A percentile compares a stretch with the other conserved stretches of the same genome.
These are phyloP conservation scores for Colletes latitarsis DNA, from an alignment of 1,140 invertebrate species.

Conservation along the genomic window DNA sequence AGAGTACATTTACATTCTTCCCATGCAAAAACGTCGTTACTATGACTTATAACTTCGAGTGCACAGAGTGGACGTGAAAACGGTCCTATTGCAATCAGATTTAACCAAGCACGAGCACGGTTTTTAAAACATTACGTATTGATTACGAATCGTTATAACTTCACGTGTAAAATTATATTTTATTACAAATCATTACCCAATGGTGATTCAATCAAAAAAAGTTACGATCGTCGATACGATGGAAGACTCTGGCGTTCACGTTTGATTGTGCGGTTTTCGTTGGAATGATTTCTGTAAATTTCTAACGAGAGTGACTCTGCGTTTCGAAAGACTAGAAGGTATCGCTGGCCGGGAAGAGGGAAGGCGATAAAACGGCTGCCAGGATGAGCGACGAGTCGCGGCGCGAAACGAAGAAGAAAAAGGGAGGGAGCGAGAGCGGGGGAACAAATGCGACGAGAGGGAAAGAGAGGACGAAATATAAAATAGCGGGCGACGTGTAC, in stretches of 20 bases:
- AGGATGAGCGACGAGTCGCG: slow-evolving; percentile 41
- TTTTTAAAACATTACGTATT: too few relatives aligned
- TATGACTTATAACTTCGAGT: too few relatives aligned
- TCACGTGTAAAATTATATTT: too few relatives aligned
- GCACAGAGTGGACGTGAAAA: too few relatives aligned
- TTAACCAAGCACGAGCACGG: too few relatives aligned
- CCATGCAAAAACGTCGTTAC: too few relatives aligned
- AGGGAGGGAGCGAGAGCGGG: neutral
- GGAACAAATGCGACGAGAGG: slow-evolving; percentile 11
- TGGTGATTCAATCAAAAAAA: too few relatives aligned
- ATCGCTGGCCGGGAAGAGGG: slow-evolving; percentile 12
- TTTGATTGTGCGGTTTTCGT: neutral
- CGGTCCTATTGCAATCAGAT: too few relatives aligned
- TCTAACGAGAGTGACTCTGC: neutral
- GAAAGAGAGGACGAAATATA: slow-evolving; percentile 65
- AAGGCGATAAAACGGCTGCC: slow-evolving; percentile 48
- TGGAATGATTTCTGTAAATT: neutral
- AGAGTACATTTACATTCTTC: too few relatives aligned
- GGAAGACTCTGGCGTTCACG: too few relatives aligned
- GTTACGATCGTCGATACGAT: neutral
- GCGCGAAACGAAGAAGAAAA: slow-evolving; percentile 14
- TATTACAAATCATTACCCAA: too few relatives aligned
- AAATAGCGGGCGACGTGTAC: slow-evolving; percentile 73
- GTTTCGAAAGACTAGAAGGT: slow-evolving; percentile 4
- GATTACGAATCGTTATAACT: too few relatives aligned